These are phyloP conservation scores for Drosophila neonasuta DNA, from an alignment of 2,888 invertebrate genomes.

Conservation along the genomic window DNA sequence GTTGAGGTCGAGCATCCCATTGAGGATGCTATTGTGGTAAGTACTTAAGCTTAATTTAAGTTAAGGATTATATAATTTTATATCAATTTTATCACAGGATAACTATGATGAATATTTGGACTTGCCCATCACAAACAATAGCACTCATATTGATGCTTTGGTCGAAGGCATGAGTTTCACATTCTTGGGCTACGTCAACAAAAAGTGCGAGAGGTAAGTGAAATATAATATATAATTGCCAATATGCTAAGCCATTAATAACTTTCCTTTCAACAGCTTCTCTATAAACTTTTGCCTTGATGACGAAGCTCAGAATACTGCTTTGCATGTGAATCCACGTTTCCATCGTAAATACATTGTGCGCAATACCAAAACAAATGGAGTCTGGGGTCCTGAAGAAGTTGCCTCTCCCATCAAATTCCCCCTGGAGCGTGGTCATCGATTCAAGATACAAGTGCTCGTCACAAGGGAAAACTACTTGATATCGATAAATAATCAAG, in stretches of 20 bases:
- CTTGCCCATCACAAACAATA: conserved; percentile 3
- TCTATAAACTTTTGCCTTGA: conserved; percentile 79
- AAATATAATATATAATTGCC: not conserved
- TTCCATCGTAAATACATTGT: conserved; percentile 89
- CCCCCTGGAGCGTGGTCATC: conserved; percentile 76
- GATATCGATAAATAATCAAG: conserved; percentile 88
- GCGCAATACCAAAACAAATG: conserved; percentile 86
- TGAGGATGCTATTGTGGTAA: conserved; percentile 1
- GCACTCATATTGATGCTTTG: conserved; percentile 63
- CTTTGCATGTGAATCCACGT: conserved; percentile 91
- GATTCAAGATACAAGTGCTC: conserved; percentile 84
- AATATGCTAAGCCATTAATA: not conserved
- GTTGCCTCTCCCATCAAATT: conserved; percentile 84
- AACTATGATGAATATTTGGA: conserved; percentile 4
- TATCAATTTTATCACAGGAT: not conserved
- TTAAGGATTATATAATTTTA: not conserved
- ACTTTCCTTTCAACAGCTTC: conserved; percentile 66
- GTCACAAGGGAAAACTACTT: conserved; percentile 85
- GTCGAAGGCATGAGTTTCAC: conserved; percentile 79
- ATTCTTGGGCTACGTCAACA: conserved; percentile 71
- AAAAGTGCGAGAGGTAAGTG: conserved; percentile 77
- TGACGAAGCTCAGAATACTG: conserved; percentile 84
- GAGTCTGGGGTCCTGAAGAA: conserved; percentile 90
- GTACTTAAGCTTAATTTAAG: not conserved
- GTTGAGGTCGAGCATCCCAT: conserved; percentile 6